Evolutionary conservation across 2,113 vertebrate species (phyloP).

Genomic region (Campylomormyrus tamandua): DNA sequence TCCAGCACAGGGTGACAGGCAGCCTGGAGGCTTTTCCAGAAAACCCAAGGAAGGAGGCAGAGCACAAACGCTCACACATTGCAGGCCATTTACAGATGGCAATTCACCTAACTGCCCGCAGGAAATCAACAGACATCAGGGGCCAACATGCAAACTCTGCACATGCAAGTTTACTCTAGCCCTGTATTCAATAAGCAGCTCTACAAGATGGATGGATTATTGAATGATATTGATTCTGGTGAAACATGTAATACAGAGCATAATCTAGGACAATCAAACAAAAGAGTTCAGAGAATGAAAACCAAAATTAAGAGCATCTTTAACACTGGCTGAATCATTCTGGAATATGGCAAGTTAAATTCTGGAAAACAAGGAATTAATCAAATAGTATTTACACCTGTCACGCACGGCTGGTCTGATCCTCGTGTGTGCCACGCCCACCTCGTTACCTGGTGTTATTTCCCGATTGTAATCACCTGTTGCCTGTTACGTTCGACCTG

Average conservation of each 20-base stretch:
- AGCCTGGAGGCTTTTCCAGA: neutral
- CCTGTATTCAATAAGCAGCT: neutral
- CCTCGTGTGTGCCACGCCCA: too few relatives aligned
- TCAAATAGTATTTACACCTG: neutral
- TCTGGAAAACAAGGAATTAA: neutral
- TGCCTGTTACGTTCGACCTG: too few relatives aligned
- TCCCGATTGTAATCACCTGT: too few relatives aligned
- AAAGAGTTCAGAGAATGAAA: neutral
- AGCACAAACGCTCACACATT: neutral
- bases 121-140: neutral
- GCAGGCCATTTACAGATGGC: neutral
- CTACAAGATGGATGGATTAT: neutral
- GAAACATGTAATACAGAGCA: neutral
- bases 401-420: too few relatives aligned
- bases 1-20: neutral
- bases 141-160: neutral
- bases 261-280: neutral
- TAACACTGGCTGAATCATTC: neutral
- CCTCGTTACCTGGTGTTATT: too few relatives aligned
- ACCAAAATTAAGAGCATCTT: neutral
- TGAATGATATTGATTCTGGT: neutral
- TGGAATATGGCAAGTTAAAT: neutral
- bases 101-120: neutral
- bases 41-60: neutral
- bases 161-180: neutral